Evolutionary conservation across 2,797 vertebrate genomes (phyloP), one percentile per base, ranked within the genome.

Genomic region (Eulemur rubriventer): DNA sequence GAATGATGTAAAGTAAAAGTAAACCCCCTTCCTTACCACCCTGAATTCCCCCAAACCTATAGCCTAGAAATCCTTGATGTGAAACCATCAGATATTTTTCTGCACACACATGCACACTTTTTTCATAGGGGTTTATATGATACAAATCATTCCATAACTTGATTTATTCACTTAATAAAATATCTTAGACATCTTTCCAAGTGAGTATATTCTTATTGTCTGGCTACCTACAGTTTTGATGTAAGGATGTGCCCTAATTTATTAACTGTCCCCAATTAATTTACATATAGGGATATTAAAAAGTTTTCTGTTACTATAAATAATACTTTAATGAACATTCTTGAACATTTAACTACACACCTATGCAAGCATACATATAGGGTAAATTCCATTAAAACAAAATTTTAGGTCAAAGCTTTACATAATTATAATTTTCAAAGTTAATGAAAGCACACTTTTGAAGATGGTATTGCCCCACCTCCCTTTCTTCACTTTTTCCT

Each of bases 301-400:
- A 41, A 3, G 1, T 46, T 91, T 91, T 41, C 63, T 80, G n/a
- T 55, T 78, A 24, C 61, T 38, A 7, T 94, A 67, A 93, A 52
- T 20, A 69, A 4, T 35, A 3, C 41, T 95, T 35, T 86, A 91
- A 67, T 38, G 30, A 81, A 67, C 43, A 95, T 59, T n/a, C 22
- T 33, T 59, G 41, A 46, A 26, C 30, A 72, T 30, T 22, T 69
- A 69, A 73, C 5, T 50, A 41, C 6, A 81, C 43, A 83, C 1
- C 57, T 41, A 41, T 18, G 2, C 16, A 88, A 61, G 46, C 65
- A 17, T 41, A 38, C 70, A 38, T 67, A 46, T 67, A 12, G 22
- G 9, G 24, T 28, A 78, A 70, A 88, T 89, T 72, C 80, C 43
- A 59, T 38, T 88, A 50, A 26, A 67, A 30, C 85, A 26, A 95